A percentile compares a stretch with the other conserved stretches of the same genome.
These are phyloP conservation scores for Oscheius myriophilus DNA, from an alignment of 2,888 invertebrate genomes.

Conservation along the genomic window DNA sequence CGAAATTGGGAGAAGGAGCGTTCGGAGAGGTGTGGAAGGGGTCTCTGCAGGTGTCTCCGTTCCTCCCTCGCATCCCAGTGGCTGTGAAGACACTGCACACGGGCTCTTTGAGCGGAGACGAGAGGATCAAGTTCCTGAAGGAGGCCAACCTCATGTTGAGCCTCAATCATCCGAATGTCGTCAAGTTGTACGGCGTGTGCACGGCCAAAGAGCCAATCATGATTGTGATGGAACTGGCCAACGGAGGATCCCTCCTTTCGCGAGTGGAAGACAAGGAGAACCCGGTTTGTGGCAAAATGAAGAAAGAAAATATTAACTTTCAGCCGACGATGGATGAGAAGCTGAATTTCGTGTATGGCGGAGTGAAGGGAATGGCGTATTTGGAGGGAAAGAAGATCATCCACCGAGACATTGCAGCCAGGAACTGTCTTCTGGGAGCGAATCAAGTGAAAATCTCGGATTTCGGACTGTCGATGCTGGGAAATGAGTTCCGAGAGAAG, in stretches of 20 bases:
- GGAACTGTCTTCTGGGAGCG: conserved; percentile 32
- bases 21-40: conserved; percentile 51
- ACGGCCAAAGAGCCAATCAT: conserved; percentile 49
- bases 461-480: conserved; percentile 49
- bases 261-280: conserved; percentile 5
- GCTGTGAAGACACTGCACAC: conserved; percentile 74
- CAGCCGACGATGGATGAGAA: conserved; percentile 34
- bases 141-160: conserved; percentile 97
- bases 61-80: conserved; percentile 35
- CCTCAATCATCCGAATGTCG: conserved; percentile 93
- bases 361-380: conserved; percentile 46
- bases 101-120: conserved; percentile 91
- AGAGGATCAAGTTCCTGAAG: conserved; percentile 93
- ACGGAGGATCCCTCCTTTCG: conserved; percentile 27
- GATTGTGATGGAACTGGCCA: conserved; percentile 53
- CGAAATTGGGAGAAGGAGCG: conserved; percentile 45
- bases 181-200: conserved; percentile 87
- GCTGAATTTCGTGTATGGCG: conserved; percentile 40
- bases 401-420: conserved; percentile 34
- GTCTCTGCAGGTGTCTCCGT: conserved; percentile 40
- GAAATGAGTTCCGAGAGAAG: conserved; percentile 29
- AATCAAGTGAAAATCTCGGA: conserved; percentile 45
- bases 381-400: conserved; percentile 42
- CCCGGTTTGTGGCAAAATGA: conserved; percentile 1
- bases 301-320: neutral